These are phyloP conservation scores for Magallana nippona DNA, from an alignment of 2,888 invertebrate species.

Conservation along the genomic window DNA sequence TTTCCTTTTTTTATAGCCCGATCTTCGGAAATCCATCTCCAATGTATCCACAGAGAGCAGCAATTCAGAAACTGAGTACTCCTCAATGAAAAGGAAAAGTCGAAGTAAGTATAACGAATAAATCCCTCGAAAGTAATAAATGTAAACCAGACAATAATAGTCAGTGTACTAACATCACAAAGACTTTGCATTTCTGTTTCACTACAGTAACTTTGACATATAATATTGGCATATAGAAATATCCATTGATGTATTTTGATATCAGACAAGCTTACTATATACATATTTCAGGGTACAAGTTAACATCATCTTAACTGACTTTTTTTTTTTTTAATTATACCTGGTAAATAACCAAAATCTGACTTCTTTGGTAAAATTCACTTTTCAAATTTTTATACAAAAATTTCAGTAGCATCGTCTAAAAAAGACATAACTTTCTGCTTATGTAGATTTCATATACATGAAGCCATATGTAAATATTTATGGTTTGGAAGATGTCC, in stretches of 20 bases:
- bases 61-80: slow-evolving; percentile 56
- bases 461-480: too few species aligned
- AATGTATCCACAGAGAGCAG: slow-evolving; percentile 58
- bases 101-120: slow-evolving; percentile 49
- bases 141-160: not conserved
- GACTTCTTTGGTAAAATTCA: too few species aligned
- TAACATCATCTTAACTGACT: too few species aligned
- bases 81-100: slow-evolving; percentile 56
- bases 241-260: not conserved
- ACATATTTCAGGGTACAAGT: too few species aligned
- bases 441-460: too few species aligned
- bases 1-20: slow-evolving; percentile 46
- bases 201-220: not conserved
- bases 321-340: too few species aligned
- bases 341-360: too few species aligned
- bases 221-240: not conserved
- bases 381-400: too few species aligned
- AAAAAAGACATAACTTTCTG: too few species aligned
- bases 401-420: too few species aligned
- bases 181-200: not conserved
- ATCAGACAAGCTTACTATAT: not conserved
- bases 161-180: not conserved
- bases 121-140: not conserved
- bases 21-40: slow-evolving; percentile 54
- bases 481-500: too few species aligned